These are phyloP conservation scores for Eubucco bourcierii DNA, from an alignment of 2,113 vertebrate species.

Conservation along the genomic window DNA sequence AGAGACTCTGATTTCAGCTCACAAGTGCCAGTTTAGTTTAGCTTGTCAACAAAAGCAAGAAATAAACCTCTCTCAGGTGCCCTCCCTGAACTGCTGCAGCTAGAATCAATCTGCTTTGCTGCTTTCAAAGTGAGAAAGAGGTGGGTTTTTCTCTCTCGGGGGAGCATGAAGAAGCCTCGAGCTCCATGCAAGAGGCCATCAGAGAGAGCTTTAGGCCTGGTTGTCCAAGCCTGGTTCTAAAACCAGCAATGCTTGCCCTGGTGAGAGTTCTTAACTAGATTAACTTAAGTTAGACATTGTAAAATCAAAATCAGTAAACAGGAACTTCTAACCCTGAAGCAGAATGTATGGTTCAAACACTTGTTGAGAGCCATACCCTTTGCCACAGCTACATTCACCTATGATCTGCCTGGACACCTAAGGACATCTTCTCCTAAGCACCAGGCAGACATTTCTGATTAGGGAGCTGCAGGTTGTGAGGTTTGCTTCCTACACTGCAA, in stretches of 20 bases:
- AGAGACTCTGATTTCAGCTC: neutral
- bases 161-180: neutral
- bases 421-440: neutral
- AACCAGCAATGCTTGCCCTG: neutral
- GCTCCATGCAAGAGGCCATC: neutral
- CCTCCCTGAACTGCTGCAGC: neutral
- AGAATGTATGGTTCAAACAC: neutral
- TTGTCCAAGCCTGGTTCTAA: neutral
- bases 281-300: neutral
- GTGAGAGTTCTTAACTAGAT: neutral
- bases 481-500: neutral
- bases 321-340: neutral
- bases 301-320: neutral
- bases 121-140: neutral
- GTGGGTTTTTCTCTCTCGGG: neutral
- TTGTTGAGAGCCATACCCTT: neutral
- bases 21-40: neutral
- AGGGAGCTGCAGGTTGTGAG: neutral
- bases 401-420: neutral
- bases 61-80: neutral
- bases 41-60: slow-evolving; percentile 11
- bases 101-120: neutral
- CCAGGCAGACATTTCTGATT: neutral
- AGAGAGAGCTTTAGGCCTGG: neutral
- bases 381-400: neutral